Percentiles rank a stretch among this genome's conserved stretches.
phyloP scores from a whole-genome alignment of 92 coral and sea anemone species.

The Phenganax marumi region DNA sequence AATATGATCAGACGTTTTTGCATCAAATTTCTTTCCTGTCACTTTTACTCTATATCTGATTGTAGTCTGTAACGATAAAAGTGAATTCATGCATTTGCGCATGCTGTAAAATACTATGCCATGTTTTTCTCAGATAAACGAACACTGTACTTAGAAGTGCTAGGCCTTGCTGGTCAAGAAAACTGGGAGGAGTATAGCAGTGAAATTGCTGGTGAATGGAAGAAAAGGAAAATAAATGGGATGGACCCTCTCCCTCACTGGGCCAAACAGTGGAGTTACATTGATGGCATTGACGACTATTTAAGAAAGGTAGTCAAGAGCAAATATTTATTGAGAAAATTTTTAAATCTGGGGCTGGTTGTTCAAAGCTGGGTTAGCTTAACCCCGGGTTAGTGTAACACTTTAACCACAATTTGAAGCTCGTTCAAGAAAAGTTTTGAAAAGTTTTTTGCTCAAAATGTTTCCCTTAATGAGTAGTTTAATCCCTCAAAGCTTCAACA shows the following conservation, averaged over 20 bases:
- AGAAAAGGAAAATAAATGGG: constrained; percentile 17
- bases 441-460: no score
- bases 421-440: no score
- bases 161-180: constrained; percentile 49
- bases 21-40: no score
- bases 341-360: no score
- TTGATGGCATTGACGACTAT: constrained; percentile 36
- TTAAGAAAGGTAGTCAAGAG: constrained; percentile 29
- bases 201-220: constrained; percentile 47
- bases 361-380: no score
- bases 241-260: constrained; percentile 59
- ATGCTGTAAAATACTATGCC: neutral
- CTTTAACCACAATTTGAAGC: no score
- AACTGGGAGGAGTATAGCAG: constrained; percentile 44
- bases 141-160: constrained; percentile 55
- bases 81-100: neutral
- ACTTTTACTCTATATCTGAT: no score
- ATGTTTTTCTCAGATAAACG: constrained; percentile 18
- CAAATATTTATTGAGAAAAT: constrained; percentile 11
- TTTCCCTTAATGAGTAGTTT: no score
- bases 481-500: no score
- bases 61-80: no score
- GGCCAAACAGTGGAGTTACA: constrained; percentile 61
- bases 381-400: no score
- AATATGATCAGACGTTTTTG: no score